Base-by-base conservation (phyloP, 2,113 vertebrate species). In the Lepisosteus osseus region DNA sequence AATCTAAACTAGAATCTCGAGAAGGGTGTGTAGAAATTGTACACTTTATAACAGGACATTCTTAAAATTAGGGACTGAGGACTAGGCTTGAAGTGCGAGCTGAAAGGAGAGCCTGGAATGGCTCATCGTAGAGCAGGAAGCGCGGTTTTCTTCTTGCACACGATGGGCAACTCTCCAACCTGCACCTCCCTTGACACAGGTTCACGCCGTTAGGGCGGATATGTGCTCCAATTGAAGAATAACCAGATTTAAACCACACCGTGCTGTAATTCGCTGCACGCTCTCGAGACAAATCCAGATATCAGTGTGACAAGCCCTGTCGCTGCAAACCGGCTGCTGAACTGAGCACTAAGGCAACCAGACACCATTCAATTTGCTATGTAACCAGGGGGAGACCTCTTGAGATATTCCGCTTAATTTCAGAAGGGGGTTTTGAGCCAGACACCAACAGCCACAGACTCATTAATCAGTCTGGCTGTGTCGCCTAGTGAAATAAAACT, bases 301-400 rank as follows among this genome's bases (percentile, higher is more conserved):
- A 61, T 55, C 15, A 61, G 56, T 56, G 54, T 51, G 65, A 62
- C 29, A 29, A 73, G 71, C 67, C 67, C 69, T 69, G 73, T 67
- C 66, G 41, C 67, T 40, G 43, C 66, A 54, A 54, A 71, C 61
- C 69, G 55, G 65, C 71, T 68, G 65, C 65, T 65, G 74, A 42
- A 51, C 7, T 66, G 54, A 29, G 29, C 29, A 2, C 69, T 41
- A 41, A 61, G 63, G 72, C 64, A 67, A 17, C 63, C 65, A 47
- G 13, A 57, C 69, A 51, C 62, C 61, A 68, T 65, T 55, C 62
- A 14, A 64, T 72, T 77, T 51, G 54, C 69, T 74, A 76, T 68
- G 72, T 70, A 74, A 73, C 66, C 45, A 67, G 61, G 76, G 76
- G 74, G 78, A 86, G 78, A 71, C 79, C 79, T 74, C 56, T 76